A percentile compares a stretch with the other conserved stretches of the same genome.
phyloP scores from a whole-genome alignment of 2,888 invertebrate species.

The Aethes cnicana region DNA sequence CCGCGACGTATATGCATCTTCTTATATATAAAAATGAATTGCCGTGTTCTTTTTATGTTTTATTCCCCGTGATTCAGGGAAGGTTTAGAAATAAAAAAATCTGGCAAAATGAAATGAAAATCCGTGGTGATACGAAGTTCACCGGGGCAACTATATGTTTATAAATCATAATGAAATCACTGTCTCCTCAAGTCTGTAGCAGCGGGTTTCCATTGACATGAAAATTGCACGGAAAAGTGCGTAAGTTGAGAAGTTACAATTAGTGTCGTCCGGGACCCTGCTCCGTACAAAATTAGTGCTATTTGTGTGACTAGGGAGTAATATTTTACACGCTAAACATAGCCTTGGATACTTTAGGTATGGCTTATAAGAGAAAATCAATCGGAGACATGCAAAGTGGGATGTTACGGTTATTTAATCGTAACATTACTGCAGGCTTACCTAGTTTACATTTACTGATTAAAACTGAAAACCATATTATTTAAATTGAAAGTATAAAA shows the following conservation, averaged over 20 bases:
- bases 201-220: constrained; percentile 45
- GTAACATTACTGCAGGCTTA: background rate
- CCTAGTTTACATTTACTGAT: no score
- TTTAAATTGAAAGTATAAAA: no score
- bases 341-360: constrained; percentile 3
- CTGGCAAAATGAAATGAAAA: no score
- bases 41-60: no score
- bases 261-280: constrained; percentile 44
- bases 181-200: constrained; percentile 6
- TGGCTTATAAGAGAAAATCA: constrained; percentile 17
- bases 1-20: no score
- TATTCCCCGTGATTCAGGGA: no score
- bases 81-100: no score
- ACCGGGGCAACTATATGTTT: no score
- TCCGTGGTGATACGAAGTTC: no score
- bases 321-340: constrained; percentile 30
- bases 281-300: constrained; percentile 32
- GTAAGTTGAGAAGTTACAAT: constrained; percentile 45
- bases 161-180: background rate
- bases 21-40: no score
- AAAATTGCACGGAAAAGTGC: constrained; percentile 63
- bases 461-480: no score
- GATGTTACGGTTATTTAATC: background rate
- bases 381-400: constrained; percentile 8
- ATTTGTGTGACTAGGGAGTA: constrained; percentile 21